phyloP scores from a whole-genome alignment of 2,888 invertebrate genomes.

The Agrotis clavis region DNA sequence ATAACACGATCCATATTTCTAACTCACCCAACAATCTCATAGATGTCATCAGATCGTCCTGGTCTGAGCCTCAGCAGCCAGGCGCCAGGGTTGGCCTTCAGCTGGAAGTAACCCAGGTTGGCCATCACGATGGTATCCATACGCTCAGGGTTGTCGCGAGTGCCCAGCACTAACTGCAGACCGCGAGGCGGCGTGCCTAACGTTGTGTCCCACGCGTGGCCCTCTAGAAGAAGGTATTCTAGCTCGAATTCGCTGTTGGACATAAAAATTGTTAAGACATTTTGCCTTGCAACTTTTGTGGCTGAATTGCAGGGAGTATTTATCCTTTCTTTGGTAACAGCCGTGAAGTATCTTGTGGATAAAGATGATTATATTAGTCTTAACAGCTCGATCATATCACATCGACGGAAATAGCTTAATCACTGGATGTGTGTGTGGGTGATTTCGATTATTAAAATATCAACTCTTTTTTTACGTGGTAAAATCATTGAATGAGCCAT shows the following conservation, averaged over 20 bases:
- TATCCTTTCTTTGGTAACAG: no score
- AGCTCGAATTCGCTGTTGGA: slow-evolving; percentile 97
- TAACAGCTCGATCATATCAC: no score
- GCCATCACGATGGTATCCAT: slow-evolving; percentile 99
- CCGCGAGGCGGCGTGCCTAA: slow-evolving; percentile 98
- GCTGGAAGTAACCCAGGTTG: slow-evolving; percentile 98
- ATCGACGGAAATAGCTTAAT: no score
- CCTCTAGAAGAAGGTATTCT: slow-evolving; percentile 98
- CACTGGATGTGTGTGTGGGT: no score
- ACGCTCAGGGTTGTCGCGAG: slow-evolving; percentile 93
- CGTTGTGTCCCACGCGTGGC: slow-evolving; percentile 98
- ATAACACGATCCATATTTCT: not conserved
- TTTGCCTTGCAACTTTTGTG: no score
- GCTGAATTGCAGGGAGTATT: not conserved
- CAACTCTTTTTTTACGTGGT: no score
- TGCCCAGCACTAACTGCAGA: slow-evolving; percentile 98
- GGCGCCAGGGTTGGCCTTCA: slow-evolving; percentile 99
- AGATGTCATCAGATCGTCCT: slow-evolving; percentile 98
- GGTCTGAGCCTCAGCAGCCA: slow-evolving; percentile 97
- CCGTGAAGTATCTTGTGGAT: no score
- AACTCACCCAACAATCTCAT: slow-evolving; percentile 95
- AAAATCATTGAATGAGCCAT: no score
- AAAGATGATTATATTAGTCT: no score
- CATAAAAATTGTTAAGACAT: not conserved
- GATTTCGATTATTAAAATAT: no score